Evolutionary conservation across 2,113 vertebrate species (phyloP).

Genomic region (Ciconia maguari): DNA sequence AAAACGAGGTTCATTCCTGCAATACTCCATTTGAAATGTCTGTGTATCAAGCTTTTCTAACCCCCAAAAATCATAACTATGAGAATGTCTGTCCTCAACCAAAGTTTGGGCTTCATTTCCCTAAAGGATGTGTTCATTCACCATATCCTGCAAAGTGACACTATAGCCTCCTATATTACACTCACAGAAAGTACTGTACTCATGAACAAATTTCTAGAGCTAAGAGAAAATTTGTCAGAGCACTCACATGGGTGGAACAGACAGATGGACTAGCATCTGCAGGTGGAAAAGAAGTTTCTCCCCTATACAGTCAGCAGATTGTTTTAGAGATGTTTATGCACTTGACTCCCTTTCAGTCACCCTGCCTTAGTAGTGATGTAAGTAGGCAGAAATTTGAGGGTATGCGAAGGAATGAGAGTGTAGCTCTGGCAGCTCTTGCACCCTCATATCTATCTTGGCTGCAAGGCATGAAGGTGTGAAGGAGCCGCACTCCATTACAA

Average conservation of each 20-base stretch:
- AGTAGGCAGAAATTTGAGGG: neutral
- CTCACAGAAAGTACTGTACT: neutral
- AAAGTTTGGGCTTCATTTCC: neutral
- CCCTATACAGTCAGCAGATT: neutral
- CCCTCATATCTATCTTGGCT: neutral
- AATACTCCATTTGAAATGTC: neutral
- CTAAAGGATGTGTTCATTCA: neutral
- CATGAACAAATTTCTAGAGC: neutral
- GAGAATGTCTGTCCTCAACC: neutral
- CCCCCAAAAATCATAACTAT: neutral
- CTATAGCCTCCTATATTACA: too few species aligned
- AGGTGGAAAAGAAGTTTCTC: neutral
- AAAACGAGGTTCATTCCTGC: neutral
- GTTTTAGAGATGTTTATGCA: neutral
- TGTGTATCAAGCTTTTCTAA: neutral
- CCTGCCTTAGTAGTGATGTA: rapidly evolving
- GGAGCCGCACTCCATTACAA: neutral
- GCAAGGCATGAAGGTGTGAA: neutral
- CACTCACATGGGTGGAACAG: neutral
- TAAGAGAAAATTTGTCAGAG: neutral
- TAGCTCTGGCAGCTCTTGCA: neutral
- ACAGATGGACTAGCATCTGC: neutral
- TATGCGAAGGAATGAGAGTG: neutral
- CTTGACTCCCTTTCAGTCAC: neutral
- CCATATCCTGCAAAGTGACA: neutral